phyloP scores from a whole-genome alignment of 2,888 invertebrate genomes.

The Folsomia candida region DNA sequence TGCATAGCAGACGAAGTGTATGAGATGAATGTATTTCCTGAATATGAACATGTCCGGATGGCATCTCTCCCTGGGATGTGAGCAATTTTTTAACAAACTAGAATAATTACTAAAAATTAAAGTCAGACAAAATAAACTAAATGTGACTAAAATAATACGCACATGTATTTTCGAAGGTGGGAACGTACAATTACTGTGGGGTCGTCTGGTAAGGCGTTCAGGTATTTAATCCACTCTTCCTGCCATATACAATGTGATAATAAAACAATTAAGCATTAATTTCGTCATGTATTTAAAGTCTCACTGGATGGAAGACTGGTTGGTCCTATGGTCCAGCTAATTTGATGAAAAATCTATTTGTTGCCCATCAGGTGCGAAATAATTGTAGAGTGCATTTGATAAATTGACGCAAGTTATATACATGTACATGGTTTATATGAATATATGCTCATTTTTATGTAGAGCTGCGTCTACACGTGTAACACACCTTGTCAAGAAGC shows the following conservation, averaged over 20 bases:
- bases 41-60: slow-evolving; percentile 80
- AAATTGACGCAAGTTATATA: not conserved
- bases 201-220: slow-evolving; percentile 61
- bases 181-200: slow-evolving; percentile 63
- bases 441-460: not conserved
- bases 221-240: slow-evolving; percentile 21
- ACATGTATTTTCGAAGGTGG: no score
- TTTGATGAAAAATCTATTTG: slow-evolving; percentile 56
- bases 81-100: no score
- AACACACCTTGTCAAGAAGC: slow-evolving; percentile 92
- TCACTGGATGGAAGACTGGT: slow-evolving; percentile 61
- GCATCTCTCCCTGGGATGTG: slow-evolving; percentile 68
- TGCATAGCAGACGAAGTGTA: slow-evolving; percentile 91
- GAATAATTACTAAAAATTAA: no score
- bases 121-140: no score
- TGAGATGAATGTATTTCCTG: slow-evolving; percentile 91
- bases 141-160: no score
- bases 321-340: slow-evolving; percentile 61
- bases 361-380: slow-evolving; percentile 57
- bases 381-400: no score
- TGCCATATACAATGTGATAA: not conserved
- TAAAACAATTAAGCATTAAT: not conserved
- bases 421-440: no score
- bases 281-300: slow-evolving; percentile 54
- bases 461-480: slow-evolving; percentile 67